Conservation (phyloP, 2,888 invertebrate genomes). For the Caenorhabditis virilis region DNA sequence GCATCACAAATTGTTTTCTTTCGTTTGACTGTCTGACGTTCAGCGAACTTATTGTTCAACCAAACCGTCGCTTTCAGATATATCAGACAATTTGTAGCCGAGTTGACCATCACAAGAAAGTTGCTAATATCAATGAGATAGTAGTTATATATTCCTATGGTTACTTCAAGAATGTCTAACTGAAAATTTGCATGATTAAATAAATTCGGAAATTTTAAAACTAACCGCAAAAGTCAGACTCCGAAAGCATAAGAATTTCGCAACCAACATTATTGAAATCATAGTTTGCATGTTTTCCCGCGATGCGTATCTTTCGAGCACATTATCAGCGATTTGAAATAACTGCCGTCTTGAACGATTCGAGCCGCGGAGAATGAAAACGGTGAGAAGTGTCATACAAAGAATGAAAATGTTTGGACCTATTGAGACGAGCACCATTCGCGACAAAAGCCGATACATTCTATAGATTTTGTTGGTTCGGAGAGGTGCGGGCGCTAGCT, state of each 20-base stretch:
- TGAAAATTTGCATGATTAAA: conserved; percentile 24
- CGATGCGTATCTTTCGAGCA: conserved; percentile 55
- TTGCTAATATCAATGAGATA: conserved; percentile 55
- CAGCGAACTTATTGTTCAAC: conserved; percentile 51
- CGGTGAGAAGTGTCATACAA: conserved; percentile 47
- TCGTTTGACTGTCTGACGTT: conserved; percentile 58
- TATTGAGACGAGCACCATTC: conserved; percentile 62
- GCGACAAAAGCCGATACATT: conserved; percentile 52
- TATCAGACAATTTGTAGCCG: conserved; percentile 65
- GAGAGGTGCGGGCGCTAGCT: conserved; percentile 47
- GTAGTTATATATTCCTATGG: conserved; percentile 39
- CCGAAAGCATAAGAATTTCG: conserved; percentile 58
- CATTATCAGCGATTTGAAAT: conserved; percentile 59
- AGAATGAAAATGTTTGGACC: conserved; percentile 62
- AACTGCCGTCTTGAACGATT: conserved; percentile 56
- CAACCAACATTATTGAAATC: conserved; percentile 60
- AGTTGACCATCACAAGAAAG: conserved; percentile 60
- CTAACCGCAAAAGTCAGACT: conserved; percentile 57
- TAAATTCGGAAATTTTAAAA: background rate
- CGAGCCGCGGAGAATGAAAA: conserved; percentile 57
- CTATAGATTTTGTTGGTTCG: conserved; percentile 49
- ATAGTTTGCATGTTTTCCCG: conserved; percentile 61
- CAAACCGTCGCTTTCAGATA: conserved; percentile 58
- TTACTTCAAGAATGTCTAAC: conserved; percentile 61
- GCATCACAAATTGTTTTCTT: conserved; percentile 61